Evolutionary conservation across 2,797 vertebrate genomes (phyloP), one percentile per base, ranked within the genome.

Genomic region (Salmo trutta): DNA sequence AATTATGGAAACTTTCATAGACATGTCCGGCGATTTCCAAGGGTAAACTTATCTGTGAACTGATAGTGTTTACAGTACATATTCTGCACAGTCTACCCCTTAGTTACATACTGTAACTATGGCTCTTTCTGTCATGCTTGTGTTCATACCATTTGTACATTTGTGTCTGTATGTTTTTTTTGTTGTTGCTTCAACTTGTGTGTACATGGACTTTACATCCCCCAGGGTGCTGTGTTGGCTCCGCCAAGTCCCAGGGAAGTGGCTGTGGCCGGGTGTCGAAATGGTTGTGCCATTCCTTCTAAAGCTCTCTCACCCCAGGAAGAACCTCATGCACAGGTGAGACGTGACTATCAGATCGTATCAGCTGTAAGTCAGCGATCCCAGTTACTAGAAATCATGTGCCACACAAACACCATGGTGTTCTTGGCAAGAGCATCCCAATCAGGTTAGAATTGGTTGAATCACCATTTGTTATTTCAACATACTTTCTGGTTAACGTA

Each of bases 281-380:
- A 21, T 51, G 33, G 36, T n/a, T 31, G 66, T 17, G 52, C 21
- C 2, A 0, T 6, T 36, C n/a, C 24, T 73, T 17, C 12, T 31
- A 31, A 74, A 47, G 2, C 31, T 75, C 7, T 14, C 10, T 24
- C n/a, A 59, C 19, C 62, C 72, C 52, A 76, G 72, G 62, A 76
- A 21, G 33, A 79, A 81, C 75, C 62, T 76, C 70, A 64, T 76
- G 3, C 77, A 53, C 83, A 87, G 80, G 81, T 85, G 77, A 77
- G 24, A 77, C 31, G 14, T 75, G 64, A 3, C 64, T 77, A 77
- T 84, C 81, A 75, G 75, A 73, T 79, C 75, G 41, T 56, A 52
- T 70, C 62, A 16, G 21, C 24, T 67, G 16, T 56, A 14, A 69
- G 24, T 31, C 3, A 65, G 69, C n/a, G 3, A 59, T 47, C 41